Percentiles rank a stretch among this genome's conserved stretches.
Evolutionary conservation across 1,140 invertebrate species (phyloP).

Genomic region (Penaeus japonicus): DNA sequence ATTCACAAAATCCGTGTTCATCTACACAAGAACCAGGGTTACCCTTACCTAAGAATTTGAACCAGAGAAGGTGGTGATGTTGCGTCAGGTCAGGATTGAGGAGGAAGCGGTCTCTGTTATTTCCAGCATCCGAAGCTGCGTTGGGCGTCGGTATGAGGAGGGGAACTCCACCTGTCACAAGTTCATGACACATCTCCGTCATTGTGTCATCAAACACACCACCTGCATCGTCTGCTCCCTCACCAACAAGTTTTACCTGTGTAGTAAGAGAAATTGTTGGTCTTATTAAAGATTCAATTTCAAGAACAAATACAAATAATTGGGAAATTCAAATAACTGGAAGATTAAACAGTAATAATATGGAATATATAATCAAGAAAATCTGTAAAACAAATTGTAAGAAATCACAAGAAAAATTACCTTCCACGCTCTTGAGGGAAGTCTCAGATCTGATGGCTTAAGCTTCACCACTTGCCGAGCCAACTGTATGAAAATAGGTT

Average conservation of each 20-base stretch:
- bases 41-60: slow-evolving; percentile 69
- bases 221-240: slow-evolving; percentile 76
- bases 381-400: no score
- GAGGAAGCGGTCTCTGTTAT: slow-evolving; percentile 72
- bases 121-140: slow-evolving; percentile 70
- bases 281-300: no score
- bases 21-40: not conserved
- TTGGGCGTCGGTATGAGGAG: slow-evolving; percentile 71
- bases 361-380: no score
- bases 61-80: slow-evolving; percentile 69
- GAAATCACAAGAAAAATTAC: slow-evolving; percentile 61
- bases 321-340: no score
- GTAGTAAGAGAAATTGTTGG: not conserved
- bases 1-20: not conserved
- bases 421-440: slow-evolving; percentile 76
- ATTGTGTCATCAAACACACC: slow-evolving; percentile 79
- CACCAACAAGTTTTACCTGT: slow-evolving; percentile 70
- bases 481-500: slow-evolving; percentile 73
- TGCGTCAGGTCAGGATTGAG: slow-evolving; percentile 72
- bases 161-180: slow-evolving; percentile 67
- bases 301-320: no score
- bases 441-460: slow-evolving; percentile 69
- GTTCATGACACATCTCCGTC: slow-evolving; percentile 75
- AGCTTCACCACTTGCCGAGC: slow-evolving; percentile 73
- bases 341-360: no score